Base-by-base conservation (phyloP, 23 tunicate genomes). In the Trididemnum nubilum region DNA sequence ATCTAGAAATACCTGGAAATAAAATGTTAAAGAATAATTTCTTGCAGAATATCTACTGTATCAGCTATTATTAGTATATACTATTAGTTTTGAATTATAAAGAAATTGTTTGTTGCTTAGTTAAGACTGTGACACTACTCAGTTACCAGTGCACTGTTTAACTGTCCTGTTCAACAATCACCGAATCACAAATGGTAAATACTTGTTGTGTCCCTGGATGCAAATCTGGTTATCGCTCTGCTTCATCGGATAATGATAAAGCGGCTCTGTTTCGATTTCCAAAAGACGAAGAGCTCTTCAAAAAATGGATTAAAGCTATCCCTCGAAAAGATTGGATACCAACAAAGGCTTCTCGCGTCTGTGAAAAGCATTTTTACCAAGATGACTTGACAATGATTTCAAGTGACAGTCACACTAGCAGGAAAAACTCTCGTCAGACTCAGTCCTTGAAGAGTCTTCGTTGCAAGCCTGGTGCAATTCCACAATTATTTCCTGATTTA, bases 271-370 rank as follows among this genome's bases (percentile, higher is more conserved):
- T 9, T 61, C 69, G 22, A 34, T n/a, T n/a, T n/a, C n/a, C n/a
- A n/a, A n/a, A n/a, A n/a, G n/a, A n/a, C n/a, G 74, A 69, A 3
- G 38, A 69, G 22, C 74, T 69, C 9, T 37, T 36, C n/a, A 36
- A 34, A 2, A 69, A 69, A 69, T 69, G 74, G 74, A 69, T 69
- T 4, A 69, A n/a, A 69, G 74, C 74, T 34, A 69, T 69, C 32
- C 74, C 74, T n/a, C 15, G 74, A 30, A 29, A 69, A 69, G 22
- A 69, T 32, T 69, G 74, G 74, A 9, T 28, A 4, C 74, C 74
- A 7, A 33, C 38, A 4, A 33, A 69, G 29, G 3, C n/a, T 5
- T 2, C 12, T 69, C 36, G 39, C 4, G 74, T 69, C 32, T 69
- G 74, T 33, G 36, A 36, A 5, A 33, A 69, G 26, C 74, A 69